Percentiles rank a stretch among this genome's conserved stretches.
Evolutionary conservation across 2,113 vertebrate genomes (phyloP).

Genomic region (Ailuropoda melanoleuca): DNA sequence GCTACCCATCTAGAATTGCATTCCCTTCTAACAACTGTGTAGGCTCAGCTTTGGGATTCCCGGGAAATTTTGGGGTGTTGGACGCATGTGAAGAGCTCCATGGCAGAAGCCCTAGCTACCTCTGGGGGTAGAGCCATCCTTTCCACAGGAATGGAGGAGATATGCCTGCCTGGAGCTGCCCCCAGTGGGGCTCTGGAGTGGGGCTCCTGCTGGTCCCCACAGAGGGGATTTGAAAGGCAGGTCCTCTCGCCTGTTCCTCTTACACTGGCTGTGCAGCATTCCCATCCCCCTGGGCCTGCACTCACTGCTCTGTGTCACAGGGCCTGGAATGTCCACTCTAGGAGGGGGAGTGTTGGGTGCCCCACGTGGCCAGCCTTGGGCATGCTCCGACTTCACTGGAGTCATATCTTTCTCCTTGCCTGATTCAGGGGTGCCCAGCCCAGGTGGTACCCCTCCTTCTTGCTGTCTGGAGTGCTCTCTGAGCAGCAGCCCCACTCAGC

Average conservation of each 20-base stretch:
- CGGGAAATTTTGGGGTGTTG: not conserved
- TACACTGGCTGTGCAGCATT: not conserved
- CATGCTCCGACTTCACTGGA: not conserved
- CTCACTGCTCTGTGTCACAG: not conserved
- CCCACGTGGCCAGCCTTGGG: not conserved
- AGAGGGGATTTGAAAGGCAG: not conserved
- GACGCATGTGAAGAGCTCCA: not conserved
- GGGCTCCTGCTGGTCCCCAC: not conserved
- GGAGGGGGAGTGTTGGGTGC: not conserved
- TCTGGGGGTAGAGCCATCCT: not conserved
- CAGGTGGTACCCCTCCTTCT: not conserved
- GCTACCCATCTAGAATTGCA: not conserved
- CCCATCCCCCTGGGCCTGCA: accelerated
- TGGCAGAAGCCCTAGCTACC: not conserved
- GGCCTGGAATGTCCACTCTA: no score
- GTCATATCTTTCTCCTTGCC: not conserved
- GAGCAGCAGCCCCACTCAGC: not conserved
- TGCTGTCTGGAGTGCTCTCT: not conserved
- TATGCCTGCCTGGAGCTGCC: not conserved
- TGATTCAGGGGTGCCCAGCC: not conserved
- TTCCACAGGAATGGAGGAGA: not conserved
- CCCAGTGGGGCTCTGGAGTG: not conserved
- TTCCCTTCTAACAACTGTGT: not conserved
- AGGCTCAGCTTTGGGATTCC: not conserved
- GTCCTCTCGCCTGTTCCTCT: accelerated